A percentile compares a stretch with the other conserved stretches of the same genome.
These are phyloP conservation scores for Willisornis vidua DNA, from an alignment of 2,113 vertebrate genomes.

Conservation along the genomic window DNA sequence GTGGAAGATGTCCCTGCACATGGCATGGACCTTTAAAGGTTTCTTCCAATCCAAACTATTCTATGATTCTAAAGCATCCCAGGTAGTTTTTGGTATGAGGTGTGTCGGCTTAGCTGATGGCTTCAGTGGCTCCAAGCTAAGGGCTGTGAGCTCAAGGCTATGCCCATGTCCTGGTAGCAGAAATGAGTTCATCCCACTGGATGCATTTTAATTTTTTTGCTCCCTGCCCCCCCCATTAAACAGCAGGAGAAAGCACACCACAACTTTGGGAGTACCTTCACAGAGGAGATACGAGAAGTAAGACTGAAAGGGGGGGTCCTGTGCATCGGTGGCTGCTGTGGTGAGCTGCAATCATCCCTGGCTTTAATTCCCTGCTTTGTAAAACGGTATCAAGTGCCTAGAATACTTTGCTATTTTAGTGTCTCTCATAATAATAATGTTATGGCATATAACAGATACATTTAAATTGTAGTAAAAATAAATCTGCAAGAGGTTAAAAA, in stretches of 20 bases:
- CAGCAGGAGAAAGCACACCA: neutral
- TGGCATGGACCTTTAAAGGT: neutral
- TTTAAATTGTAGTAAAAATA: slow-evolving; percentile 65
- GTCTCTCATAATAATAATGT: slow-evolving; percentile 42
- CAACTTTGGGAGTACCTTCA: neutral
- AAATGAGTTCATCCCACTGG: neutral
- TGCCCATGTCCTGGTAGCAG: neutral
- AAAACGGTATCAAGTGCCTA: slow-evolving; percentile 5
- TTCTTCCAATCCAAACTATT: neutral
- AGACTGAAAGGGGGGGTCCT: neutral
- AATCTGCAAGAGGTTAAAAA: slow-evolving; percentile 57
- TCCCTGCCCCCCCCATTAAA: neutral
- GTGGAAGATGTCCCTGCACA: neutral
- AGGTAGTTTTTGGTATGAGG: neutral
- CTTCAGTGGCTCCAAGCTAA: neutral
- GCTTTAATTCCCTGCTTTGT: neutral
- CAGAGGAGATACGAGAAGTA: neutral
- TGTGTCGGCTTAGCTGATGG: neutral
- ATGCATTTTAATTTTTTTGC: neutral
- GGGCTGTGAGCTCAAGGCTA: neutral
- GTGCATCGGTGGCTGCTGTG: neutral
- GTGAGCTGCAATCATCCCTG: neutral
- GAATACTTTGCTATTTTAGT: slow-evolving; percentile 51
- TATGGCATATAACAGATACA: slow-evolving; percentile 53
- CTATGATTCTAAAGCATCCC: neutral